Evolutionary conservation across 2,797 vertebrate genomes (phyloP).

Genomic region (Girardinus metallicus): DNA sequence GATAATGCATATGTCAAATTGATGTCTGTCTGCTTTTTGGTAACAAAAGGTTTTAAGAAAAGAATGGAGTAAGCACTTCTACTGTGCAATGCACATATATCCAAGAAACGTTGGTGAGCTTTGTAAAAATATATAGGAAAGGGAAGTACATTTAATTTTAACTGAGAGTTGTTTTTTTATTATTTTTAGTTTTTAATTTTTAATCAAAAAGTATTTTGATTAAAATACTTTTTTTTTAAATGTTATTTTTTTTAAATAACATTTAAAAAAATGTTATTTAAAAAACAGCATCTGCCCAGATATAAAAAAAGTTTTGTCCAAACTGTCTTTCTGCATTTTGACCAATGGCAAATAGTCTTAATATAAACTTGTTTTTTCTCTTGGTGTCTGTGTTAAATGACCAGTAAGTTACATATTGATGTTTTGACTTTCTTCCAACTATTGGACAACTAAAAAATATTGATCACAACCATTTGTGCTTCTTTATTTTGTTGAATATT

Average conservation of each 20-base stretch:
- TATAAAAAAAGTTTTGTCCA: neutral
- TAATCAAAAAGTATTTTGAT: too few species aligned
- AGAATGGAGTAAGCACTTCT: neutral
- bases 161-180: too few species aligned
- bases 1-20: neutral
- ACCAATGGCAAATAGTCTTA: neutral
- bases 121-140: neutral
- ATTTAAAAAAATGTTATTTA: neutral
- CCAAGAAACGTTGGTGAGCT: neutral
- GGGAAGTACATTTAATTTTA: too few species aligned
- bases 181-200: too few species aligned
- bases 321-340: neutral
- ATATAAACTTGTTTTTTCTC: neutral
- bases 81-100: neutral
- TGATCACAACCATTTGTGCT: neutral
- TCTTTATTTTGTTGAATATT: neutral
- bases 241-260: too few species aligned
- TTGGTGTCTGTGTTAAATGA: neutral
- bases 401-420: neutral
- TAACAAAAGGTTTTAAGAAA: neutral
- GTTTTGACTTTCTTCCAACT: neutral
- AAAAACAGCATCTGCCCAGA: neutral
- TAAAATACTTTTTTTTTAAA: too few species aligned
- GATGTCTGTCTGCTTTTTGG: neutral
- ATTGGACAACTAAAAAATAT: neutral